Base-by-base conservation (phyloP, 2,113 vertebrate species). In the Brevimyrus niger region DNA sequence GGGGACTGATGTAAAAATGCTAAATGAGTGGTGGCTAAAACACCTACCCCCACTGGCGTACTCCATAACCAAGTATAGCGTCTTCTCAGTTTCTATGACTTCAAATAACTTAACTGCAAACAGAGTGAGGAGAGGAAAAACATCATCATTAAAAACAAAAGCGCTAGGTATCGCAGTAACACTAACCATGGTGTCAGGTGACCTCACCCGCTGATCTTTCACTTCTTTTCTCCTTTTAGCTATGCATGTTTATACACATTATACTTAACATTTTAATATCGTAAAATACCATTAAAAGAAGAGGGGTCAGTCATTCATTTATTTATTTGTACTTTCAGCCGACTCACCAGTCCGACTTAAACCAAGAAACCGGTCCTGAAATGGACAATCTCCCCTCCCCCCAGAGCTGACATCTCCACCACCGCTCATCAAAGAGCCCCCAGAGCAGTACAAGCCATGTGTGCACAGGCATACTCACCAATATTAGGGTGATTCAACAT, bases 81-180 rank as follows among this genome's bases (percentile, higher is more conserved):
- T 98, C 95, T 98, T 98, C 92, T 98, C 98, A 0, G 97, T 99
- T 94, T 99, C 98, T 0, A 99, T 98, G 93, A 99, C 98, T 94
- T 99, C 97, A 90, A 98, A 99, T 92, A 99, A 97, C 92, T 98
- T 99, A 93, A 99, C 98, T 99, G 92, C 42, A 91, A 92, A 69
- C 50, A 48, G 82, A 89, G 92, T 46, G 89, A 84, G 86, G 65
- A 23, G 38, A 46, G 80, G 69, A 27, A 27, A 46, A 61, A 27
- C 83, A 11, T 87, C 55, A 38, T 19, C 61, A 51, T 15, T 46
- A 44, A 8, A 42, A 58, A 53, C n/a, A 31, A 55, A n/a, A 73
- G n/a, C 19, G 19, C 3, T 47, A 23, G 6, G 38, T 10, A 61
- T 46, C 38, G 3, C 10, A 13, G 51, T 42, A 4, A 46, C 82